phyloP scores from a whole-genome alignment of 2,797 vertebrate genomes.

The Valencia hispanica region DNA sequence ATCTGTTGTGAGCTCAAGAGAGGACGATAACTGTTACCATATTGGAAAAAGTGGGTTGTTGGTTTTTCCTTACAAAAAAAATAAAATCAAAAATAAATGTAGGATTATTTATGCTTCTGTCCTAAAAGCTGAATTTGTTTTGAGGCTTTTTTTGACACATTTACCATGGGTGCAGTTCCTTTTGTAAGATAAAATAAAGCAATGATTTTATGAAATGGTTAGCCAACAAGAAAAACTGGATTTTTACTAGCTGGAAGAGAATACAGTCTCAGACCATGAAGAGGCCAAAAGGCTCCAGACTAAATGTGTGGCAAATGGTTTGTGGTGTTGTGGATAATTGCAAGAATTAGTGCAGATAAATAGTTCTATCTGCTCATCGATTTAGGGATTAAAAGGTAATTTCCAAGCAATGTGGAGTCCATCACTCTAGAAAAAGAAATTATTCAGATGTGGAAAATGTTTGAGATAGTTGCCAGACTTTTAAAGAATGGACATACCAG shows the following conservation, averaged over 20 bases:
- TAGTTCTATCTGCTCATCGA: neutral
- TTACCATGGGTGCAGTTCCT: neutral
- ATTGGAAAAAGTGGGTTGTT: neutral
- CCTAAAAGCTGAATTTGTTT: neutral
- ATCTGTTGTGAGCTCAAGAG: too few relatives aligned
- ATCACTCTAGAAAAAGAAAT: neutral
- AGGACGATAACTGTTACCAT: neutral
- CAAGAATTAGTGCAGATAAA: conserved; percentile 4
- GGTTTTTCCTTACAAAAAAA: neutral
- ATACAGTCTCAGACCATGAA: neutral
- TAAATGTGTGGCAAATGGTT: conserved; percentile 6
- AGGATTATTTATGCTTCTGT: neutral
- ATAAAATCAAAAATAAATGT: neutral
- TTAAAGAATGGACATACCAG: neutral
- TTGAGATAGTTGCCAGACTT: neutral
- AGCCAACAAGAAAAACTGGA: conserved; percentile 17
- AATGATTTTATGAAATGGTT: neutral
- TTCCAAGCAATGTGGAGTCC: conserved; percentile 1
- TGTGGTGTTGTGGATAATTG: conserved; percentile 6
- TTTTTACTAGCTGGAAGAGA: conserved; percentile 19
- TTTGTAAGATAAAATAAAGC: neutral
- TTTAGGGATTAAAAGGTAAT: neutral
- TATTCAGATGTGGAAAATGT: neutral
- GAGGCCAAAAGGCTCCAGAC: conserved; percentile 1
- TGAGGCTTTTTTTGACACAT: neutral